Conservation (phyloP, 1,140 invertebrate genomes). For the Brachionus paranguensis region DNA sequence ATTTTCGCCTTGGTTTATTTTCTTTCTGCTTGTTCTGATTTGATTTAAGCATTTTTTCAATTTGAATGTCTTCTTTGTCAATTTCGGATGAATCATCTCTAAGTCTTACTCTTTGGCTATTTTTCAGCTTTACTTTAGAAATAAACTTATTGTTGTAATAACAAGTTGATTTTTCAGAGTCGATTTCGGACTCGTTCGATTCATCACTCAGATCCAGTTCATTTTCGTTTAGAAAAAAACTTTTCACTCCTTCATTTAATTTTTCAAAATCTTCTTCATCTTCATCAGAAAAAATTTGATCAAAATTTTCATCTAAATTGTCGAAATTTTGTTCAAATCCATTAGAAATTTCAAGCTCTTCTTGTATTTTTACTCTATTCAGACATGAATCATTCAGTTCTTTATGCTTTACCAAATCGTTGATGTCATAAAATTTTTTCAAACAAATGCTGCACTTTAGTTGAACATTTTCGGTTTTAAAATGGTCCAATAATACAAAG, state of each 20-base stretch:
- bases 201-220: background rate
- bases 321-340: background rate
- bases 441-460: constrained; percentile 9
- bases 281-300: background rate
- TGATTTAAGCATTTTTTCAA: background rate
- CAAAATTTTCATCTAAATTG: background rate
- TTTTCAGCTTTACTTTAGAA: background rate
- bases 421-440: background rate
- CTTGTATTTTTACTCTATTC: background rate
- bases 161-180: background rate
- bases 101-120: background rate
- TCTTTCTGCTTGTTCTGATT: background rate
- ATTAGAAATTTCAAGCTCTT: background rate
- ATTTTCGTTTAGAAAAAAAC: background rate
- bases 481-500: background rate
- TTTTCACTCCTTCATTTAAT: background rate
- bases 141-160: constrained; percentile 4
- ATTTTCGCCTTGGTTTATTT: background rate
- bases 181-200: background rate
- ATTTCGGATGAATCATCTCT: background rate
- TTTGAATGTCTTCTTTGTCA: background rate
- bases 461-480: background rate
- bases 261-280: background rate
- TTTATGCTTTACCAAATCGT: background rate
- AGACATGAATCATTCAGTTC: background rate